Percentiles rank a stretch among this genome's conserved stretches.
These are phyloP conservation scores for Coecobrya sp. DNA, from an alignment of 2,888 invertebrate genomes.

Conservation along the genomic window DNA sequence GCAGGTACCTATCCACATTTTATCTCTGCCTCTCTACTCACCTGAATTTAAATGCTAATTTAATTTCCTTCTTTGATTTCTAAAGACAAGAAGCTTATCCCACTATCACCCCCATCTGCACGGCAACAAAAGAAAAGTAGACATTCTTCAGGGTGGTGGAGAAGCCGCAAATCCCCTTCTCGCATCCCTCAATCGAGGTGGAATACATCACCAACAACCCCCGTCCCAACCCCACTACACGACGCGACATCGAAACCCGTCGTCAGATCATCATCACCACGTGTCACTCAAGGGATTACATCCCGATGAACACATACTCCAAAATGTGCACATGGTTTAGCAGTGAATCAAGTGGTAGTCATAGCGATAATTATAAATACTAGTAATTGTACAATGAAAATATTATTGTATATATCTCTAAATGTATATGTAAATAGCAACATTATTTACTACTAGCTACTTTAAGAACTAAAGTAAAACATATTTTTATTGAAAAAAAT, in stretches of 20 bases:
- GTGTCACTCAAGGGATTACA: slow-evolving; percentile 86
- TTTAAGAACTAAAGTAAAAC: slow-evolving; percentile 18
- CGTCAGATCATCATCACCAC: slow-evolving; percentile 86
- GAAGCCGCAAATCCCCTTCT: slow-evolving; percentile 86
- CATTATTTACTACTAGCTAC: not conserved
- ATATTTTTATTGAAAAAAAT: slow-evolving; percentile 67
- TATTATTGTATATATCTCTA: not conserved
- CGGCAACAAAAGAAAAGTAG: slow-evolving; percentile 84
- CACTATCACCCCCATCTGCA: slow-evolving; percentile 86
- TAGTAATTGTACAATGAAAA: slow-evolving; percentile 18
- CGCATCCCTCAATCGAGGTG: slow-evolving; percentile 80
- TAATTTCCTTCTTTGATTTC: not conserved
- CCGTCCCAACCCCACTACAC: slow-evolving; percentile 82
- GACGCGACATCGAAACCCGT: slow-evolving; percentile 82
- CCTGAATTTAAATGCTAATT: no score
- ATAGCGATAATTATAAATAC: slow-evolving; percentile 47
- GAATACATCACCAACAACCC: slow-evolving; percentile 83
- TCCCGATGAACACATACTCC: slow-evolving; percentile 86
- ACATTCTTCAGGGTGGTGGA: slow-evolving; percentile 84
- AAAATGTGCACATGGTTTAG: slow-evolving; percentile 87
- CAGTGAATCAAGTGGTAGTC: slow-evolving; percentile 77
- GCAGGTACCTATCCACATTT: slow-evolving; percentile 79
- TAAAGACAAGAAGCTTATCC: slow-evolving; percentile 82
- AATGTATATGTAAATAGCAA: slow-evolving; percentile 29
- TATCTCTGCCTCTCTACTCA: not conserved